Conservation (phyloP, 2,797 vertebrate species). For the Halcyon smyrnensis region DNA sequence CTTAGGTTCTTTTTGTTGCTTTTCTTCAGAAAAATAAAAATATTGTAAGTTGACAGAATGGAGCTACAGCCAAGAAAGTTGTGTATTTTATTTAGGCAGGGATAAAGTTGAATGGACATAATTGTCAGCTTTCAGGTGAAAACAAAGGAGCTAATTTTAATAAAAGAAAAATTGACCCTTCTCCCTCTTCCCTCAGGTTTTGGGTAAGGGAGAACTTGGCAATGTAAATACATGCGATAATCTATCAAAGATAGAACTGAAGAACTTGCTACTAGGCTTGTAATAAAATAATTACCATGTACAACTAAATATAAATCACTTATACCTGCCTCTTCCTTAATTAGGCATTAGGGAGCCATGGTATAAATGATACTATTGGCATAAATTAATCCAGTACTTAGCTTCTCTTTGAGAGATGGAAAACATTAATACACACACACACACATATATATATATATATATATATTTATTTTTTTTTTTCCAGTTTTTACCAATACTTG, state of each 20-base stretch:
- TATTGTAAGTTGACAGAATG: not conserved
- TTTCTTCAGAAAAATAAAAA: not conserved
- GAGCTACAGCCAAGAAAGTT: not conserved
- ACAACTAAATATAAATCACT: not conserved
- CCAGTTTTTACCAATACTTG: too few relatives aligned
- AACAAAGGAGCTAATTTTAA: not conserved
- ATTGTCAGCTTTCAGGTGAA: not conserved
- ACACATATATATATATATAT: too few relatives aligned
- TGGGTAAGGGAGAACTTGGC: not conserved
- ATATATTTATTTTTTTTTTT: too few relatives aligned
- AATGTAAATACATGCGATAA: not conserved
- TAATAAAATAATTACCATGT: not conserved
- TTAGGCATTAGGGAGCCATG: not conserved
- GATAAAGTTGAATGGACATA: not conserved
- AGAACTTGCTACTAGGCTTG: not conserved
- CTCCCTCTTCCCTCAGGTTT: not conserved
- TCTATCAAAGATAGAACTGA: not conserved
- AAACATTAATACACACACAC: not conserved
- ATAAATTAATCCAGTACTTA: not conserved
- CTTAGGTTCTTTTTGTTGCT: not conserved
- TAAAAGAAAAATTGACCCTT: not conserved
- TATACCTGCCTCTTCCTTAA: not conserved
- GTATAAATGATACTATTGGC: not conserved
- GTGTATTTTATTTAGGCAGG: not conserved
- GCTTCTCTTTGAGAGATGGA: not conserved